phyloP scores from a whole-genome alignment of 1,140 invertebrate genomes.

The Dryas iulia region DNA sequence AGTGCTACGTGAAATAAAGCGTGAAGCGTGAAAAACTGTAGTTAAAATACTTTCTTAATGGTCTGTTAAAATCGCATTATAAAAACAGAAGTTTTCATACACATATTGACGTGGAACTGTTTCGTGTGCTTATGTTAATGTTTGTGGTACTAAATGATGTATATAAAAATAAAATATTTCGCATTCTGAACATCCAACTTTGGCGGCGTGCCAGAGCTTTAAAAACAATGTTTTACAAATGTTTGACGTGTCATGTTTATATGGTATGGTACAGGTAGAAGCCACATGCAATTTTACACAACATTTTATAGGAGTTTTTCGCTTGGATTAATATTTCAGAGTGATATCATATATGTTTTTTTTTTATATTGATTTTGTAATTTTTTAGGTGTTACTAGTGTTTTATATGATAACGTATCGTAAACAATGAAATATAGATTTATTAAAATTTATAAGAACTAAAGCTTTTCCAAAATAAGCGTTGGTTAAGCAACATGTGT shows the following conservation, averaged over 20 bases:
- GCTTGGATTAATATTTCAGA: neutral
- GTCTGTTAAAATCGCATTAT: neutral
- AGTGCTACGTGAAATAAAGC: too few species aligned
- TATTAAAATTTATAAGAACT: too few species aligned
- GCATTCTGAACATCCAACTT: conserved; percentile 28
- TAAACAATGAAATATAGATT: too few species aligned
- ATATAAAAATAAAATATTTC: conserved; percentile 43
- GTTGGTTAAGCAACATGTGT: too few species aligned
- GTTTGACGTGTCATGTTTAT: conserved; percentile 26
- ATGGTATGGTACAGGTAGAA: conserved; percentile 12
- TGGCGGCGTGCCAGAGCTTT: conserved; percentile 34
- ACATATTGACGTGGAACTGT: conserved; percentile 5
- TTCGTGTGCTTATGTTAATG: conserved; percentile 34
- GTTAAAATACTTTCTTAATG: conserved; percentile 4
- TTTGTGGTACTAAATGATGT: conserved; percentile 26
- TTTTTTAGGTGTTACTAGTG: neutral
- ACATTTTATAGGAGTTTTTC: neutral
- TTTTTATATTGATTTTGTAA: neutral
- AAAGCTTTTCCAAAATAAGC: too few species aligned
- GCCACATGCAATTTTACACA: conserved; percentile 2
- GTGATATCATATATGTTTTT: neutral
- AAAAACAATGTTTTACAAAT: conserved; percentile 40
- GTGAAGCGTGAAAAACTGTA: too few species aligned
- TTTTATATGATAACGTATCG: neutral
- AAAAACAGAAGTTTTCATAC: conserved; percentile 1